phyloP scores from a whole-genome alignment of 2,888 invertebrate genomes.

The Rhodophaea formosa region DNA sequence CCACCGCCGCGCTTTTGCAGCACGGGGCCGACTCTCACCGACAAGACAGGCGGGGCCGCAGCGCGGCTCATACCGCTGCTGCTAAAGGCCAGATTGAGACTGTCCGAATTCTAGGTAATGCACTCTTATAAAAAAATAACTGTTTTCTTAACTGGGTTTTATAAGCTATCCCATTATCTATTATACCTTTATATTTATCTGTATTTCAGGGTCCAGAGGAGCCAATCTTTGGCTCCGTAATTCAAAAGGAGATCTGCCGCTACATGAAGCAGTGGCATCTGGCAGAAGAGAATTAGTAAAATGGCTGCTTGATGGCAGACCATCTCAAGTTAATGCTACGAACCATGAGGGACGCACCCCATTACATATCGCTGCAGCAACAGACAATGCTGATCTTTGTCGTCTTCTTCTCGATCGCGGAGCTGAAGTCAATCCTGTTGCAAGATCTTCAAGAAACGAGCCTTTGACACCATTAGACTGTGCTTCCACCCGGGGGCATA shows the following conservation, averaged over 20 bases:
- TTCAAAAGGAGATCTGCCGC: conserved; percentile 95
- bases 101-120: conserved; percentile 84
- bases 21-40: conserved; percentile 95
- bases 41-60: conserved; percentile 95
- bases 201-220: conserved; percentile 76
- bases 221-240: conserved; percentile 96
- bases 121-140: too few relatives aligned
- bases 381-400: conserved; percentile 96
- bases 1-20: conserved; percentile 92
- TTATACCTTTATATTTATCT: too few relatives aligned
- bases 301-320: conserved; percentile 92
- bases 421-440: conserved; percentile 91
- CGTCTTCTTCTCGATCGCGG: conserved; percentile 91
- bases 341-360: conserved; percentile 97
- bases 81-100: conserved; percentile 97
- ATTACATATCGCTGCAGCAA: conserved; percentile 95
- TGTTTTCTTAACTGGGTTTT: too few relatives aligned
- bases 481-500: conserved; percentile 91
- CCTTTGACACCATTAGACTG: conserved; percentile 95
- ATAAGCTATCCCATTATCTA: too few relatives aligned
- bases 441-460: conserved; percentile 90
- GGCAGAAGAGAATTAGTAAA: conserved; percentile 93
- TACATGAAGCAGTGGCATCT: conserved; percentile 97
- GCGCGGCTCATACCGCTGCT: conserved; percentile 96
- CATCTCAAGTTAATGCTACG: conserved; percentile 91